Percentiles rank a stretch among this genome's conserved stretches.
Conservation (phyloP, 2,113 vertebrate genomes). For the Sapayoa aenigma region DNA sequence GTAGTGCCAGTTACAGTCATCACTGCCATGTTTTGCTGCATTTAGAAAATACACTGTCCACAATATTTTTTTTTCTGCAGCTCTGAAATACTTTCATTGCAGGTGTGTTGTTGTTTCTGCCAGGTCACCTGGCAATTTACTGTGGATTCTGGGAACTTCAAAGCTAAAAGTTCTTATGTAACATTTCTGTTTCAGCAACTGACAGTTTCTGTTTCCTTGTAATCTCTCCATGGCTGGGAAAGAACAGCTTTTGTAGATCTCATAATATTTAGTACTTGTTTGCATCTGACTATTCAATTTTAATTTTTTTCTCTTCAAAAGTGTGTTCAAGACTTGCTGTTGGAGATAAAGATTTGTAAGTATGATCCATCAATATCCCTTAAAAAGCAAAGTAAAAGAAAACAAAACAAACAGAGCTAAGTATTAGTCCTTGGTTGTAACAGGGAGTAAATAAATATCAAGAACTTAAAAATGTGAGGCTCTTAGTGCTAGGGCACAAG, state of each 20-base stretch:
- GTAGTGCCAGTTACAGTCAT: not conserved
- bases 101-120: conserved; percentile 43
- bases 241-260: not conserved
- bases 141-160: conserved; percentile 36
- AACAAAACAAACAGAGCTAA: not conserved
- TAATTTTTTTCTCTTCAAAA: not conserved
- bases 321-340: not conserved
- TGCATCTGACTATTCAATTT: not conserved
- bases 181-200: not conserved
- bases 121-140: conserved; percentile 45
- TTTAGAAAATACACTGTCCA: not conserved
- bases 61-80: not conserved
- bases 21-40: not conserved
- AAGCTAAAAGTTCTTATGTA: conserved; percentile 1
- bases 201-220: conserved; percentile 26
- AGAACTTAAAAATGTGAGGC: not conserved
- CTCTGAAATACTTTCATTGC: not conserved
- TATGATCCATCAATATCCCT: not conserved
- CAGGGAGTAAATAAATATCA: not conserved
- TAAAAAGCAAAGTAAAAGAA: not conserved
- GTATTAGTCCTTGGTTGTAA: not conserved
- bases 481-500: not conserved
- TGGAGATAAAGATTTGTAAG: not conserved
- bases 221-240: not conserved
- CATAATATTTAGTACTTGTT: not conserved